Evolutionary conservation across 2,113 vertebrate genomes (phyloP).

Genomic region (Scatophagus argus): DNA sequence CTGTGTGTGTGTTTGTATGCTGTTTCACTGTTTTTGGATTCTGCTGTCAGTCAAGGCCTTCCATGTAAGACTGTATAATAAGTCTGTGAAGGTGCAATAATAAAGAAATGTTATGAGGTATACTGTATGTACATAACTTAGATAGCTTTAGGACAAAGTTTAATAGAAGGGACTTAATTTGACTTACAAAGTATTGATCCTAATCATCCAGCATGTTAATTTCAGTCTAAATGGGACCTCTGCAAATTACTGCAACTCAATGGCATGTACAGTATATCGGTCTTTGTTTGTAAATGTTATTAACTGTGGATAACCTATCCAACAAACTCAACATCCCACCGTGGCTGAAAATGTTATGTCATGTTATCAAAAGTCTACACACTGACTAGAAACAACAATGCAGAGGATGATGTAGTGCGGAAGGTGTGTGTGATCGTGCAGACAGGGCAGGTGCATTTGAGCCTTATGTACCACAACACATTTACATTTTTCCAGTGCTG

Average conservation of each 20-base stretch:
- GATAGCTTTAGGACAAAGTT: neutral
- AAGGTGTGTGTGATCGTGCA: neutral
- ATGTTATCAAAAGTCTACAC: no score
- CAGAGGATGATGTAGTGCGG: neutral
- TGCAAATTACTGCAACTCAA: neutral
- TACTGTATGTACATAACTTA: neutral
- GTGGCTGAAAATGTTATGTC: no score
- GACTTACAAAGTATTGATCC: neutral
- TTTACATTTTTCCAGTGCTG: slow-evolving; percentile 51
- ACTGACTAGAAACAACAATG: neutral
- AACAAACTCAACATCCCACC: neutral
- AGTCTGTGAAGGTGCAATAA: neutral
- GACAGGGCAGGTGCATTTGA: slow-evolving; percentile 14
- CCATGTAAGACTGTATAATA: neutral
- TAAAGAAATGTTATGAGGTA: no score
- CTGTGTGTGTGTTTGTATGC: neutral
- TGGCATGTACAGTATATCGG: neutral
- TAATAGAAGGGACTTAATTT: neutral
- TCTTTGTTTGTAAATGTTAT: no score
- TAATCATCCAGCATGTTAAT: neutral
- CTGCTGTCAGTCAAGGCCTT: neutral
- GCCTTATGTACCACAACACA: slow-evolving; percentile 2
- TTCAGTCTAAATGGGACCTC: neutral
- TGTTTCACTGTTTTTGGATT: neutral
- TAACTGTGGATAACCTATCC: neutral